Evolutionary conservation across 2,888 invertebrate species (phyloP).

Genomic region (Corythucha ciliata): DNA sequence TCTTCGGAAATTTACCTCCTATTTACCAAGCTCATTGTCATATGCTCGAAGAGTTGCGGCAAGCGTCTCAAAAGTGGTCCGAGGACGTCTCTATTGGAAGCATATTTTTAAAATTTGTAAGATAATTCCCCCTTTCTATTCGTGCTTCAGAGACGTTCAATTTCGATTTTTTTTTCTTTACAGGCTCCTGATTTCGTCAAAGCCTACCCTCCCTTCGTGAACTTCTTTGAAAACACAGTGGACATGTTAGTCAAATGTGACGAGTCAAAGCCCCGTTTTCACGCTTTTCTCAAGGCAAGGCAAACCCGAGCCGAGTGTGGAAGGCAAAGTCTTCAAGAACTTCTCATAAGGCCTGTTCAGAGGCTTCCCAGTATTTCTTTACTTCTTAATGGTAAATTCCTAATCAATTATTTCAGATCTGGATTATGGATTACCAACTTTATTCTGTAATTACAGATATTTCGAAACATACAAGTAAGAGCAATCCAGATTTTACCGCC

Average conservation of each 20-base stretch:
- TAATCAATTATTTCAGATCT: not conserved
- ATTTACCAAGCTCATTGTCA: constrained; percentile 87
- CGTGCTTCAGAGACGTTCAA: too few species aligned
- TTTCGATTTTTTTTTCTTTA: constrained; percentile 27
- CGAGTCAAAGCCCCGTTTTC: constrained; percentile 83
- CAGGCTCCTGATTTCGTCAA: constrained; percentile 75
- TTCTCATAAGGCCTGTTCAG: constrained; percentile 96
- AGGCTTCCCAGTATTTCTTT: constrained; percentile 92
- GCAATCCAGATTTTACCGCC: constrained; percentile 76
- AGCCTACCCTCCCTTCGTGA: constrained; percentile 95
- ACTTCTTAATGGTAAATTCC: constrained; percentile 70
- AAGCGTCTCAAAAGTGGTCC: constrained; percentile 67
- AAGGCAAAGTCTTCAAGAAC: constrained; percentile 86
- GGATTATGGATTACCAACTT: not conserved
- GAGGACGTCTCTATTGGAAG: constrained; percentile 82
- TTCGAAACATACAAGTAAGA: constrained; percentile 79
- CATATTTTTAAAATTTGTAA: constrained; percentile 71
- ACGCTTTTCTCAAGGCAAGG: constrained; percentile 94
- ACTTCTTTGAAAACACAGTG: constrained; percentile 95
- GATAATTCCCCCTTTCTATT: constrained; percentile 30
- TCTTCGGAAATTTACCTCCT: constrained; percentile 90
- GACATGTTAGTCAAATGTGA: constrained; percentile 86
- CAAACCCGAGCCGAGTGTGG: constrained; percentile 93
- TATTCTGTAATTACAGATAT: constrained; percentile 56
- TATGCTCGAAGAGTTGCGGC: constrained; percentile 52